Evolutionary conservation across 2,888 invertebrate genomes (phyloP).

Genomic region (Leptopilina myrica): DNA sequence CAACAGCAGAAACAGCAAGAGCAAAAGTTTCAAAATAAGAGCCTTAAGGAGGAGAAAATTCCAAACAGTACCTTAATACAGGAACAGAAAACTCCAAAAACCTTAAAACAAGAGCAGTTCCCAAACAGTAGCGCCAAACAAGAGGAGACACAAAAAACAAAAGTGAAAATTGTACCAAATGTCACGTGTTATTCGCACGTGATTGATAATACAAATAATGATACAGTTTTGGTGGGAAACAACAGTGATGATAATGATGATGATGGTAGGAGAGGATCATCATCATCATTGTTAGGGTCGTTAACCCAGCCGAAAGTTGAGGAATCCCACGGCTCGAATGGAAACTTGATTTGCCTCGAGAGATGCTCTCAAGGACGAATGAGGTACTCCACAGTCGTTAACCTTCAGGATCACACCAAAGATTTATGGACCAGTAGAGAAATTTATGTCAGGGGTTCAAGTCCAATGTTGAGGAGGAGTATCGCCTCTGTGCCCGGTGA

Average conservation of each 20-base stretch:
- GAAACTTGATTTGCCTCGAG: constrained; percentile 3
- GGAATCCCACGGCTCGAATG: constrained; percentile 26
- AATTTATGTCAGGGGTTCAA: constrained; percentile 13
- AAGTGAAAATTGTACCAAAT: not conserved
- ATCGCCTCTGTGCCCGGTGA: constrained; percentile 24
- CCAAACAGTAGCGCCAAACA: no score
- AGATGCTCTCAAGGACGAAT: constrained; percentile 36
- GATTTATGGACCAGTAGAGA: constrained; percentile 23
- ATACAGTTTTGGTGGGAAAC: no score
- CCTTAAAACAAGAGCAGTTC: no score
- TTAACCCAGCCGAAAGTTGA: constrained; percentile 29
- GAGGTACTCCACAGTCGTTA: constrained; percentile 52
- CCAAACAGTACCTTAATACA: no score
- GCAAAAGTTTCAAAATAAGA: no score
- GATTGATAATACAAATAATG: not conserved
- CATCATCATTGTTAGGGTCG: constrained; percentile 10
- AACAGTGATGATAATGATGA: no score
- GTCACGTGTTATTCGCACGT: constrained; percentile 34
- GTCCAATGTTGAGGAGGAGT: constrained; percentile 18
- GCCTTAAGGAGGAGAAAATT: no score
- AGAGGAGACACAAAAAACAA: no score
- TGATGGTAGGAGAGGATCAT: no score
- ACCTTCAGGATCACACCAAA: constrained; percentile 41
- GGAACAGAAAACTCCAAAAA: no score
- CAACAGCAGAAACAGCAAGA: no score